Conservation (phyloP, 2,113 vertebrate species). For the Polypterus bichir region DNA sequence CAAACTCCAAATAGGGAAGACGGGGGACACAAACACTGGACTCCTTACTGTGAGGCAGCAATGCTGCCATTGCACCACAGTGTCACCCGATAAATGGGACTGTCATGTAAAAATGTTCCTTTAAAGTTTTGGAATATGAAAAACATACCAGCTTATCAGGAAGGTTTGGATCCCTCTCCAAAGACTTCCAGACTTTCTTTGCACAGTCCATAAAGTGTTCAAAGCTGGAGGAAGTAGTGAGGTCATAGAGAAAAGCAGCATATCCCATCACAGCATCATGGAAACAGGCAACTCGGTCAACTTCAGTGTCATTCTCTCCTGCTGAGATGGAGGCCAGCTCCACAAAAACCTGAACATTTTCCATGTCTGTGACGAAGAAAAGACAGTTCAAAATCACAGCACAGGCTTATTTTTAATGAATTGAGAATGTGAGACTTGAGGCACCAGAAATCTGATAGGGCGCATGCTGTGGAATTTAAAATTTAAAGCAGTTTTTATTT, state of each 20-base stretch:
- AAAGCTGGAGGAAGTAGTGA: constrained; percentile 26
- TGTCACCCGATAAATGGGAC: too few relatives aligned
- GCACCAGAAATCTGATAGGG: too few relatives aligned
- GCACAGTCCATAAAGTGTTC: constrained; percentile 31
- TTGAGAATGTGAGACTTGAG: background rate
- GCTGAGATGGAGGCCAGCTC: constrained; percentile 52
- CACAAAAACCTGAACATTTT: constrained; percentile 49
- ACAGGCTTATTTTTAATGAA: background rate
- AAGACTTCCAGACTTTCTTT: constrained; percentile 39
- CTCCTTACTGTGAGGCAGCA: too few relatives aligned
- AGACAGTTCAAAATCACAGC: background rate
- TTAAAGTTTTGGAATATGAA: too few relatives aligned
- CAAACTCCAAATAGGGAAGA: too few relatives aligned
- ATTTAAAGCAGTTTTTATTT: background rate
- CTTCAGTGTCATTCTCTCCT: constrained; percentile 53
- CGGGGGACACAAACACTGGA: too few relatives aligned
- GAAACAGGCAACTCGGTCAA: constrained; percentile 49
- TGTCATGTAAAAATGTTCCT: too few relatives aligned
- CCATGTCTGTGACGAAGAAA: constrained; percentile 30
- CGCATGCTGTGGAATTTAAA: too few relatives aligned
- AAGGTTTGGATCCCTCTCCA: constrained; percentile 39
- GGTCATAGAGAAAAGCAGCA: constrained; percentile 40
- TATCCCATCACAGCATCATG: constrained; percentile 49
- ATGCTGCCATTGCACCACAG: too few relatives aligned
- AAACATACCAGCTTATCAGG: constrained; percentile 40